Percentiles rank a stretch among this genome's conserved stretches.
phyloP scores from a whole-genome alignment of 2,888 invertebrate species.

The Acleris holmiana region DNA sequence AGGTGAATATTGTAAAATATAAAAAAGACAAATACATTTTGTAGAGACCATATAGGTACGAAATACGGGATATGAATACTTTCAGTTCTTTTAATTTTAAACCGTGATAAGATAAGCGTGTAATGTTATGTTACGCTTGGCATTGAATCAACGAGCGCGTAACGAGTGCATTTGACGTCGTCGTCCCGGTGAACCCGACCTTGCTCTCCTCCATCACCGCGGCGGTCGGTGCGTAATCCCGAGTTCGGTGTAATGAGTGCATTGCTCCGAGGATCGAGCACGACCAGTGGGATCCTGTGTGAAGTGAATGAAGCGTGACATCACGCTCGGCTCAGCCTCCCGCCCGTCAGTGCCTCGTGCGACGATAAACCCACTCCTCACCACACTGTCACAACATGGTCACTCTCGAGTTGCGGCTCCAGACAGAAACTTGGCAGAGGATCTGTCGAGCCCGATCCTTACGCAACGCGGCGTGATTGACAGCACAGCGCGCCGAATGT shows the following conservation, averaged over 20 bases:
- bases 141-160: constrained; percentile 23
- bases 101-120: neutral
- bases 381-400: neutral
- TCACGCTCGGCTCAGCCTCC: constrained; percentile 27
- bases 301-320: constrained; percentile 46
- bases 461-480: constrained; percentile 11
- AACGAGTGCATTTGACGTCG: constrained; percentile 17
- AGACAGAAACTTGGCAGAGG: constrained; percentile 23
- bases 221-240: neutral
- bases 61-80: no score
- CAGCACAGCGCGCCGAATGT: constrained; percentile 20
- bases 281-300: no score
- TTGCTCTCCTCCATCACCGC: constrained; percentile 8
- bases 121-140: constrained; percentile 14
- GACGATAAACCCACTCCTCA: neutral
- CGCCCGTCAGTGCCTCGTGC: neutral
- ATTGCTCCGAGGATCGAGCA: neutral
- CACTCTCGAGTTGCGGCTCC: neutral
- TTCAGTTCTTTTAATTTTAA: neutral
- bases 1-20: no score
- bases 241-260: neutral
- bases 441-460: constrained; percentile 25
- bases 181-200: constrained; percentile 13
- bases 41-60: no score
- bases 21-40: no score